A percentile compares a stretch with the other conserved stretches of the same genome.
Conservation (phyloP, 2,113 vertebrate species). For the Xiphophorus hellerii region DNA sequence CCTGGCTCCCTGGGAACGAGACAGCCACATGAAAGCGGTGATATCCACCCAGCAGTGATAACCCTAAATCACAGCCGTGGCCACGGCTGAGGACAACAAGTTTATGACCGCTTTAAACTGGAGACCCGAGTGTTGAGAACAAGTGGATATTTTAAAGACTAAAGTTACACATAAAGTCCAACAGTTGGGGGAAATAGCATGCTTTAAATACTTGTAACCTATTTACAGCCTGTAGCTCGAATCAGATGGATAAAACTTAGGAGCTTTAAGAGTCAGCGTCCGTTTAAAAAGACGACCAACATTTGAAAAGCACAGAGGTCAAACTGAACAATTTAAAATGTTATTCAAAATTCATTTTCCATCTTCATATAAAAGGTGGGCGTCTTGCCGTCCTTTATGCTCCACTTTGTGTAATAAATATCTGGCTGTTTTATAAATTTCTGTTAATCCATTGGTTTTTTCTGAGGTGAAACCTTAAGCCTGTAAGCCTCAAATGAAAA, state of each 20-base stretch:
- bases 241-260: neutral
- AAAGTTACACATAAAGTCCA: slow-evolving; percentile 20
- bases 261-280: no score
- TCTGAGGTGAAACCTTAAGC: no score
- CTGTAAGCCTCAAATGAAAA: no score
- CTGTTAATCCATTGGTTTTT: no score
- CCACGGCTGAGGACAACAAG: slow-evolving; percentile 9
- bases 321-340: no score
- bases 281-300: no score
- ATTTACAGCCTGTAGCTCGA: neutral
- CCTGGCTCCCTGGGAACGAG: slow-evolving; percentile 23
- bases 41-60: slow-evolving; percentile 28
- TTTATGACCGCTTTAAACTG: slow-evolving; percentile 20
- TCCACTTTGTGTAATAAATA: no score
- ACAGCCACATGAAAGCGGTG: slow-evolving; percentile 63
- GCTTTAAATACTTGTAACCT: neutral
- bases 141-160: slow-evolving; percentile 9
- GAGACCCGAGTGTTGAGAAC: neutral
- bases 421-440: no score
- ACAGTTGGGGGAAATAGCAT: neutral
- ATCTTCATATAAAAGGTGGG: no score
- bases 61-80: slow-evolving; percentile 30
- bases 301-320: no score
- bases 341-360: no score
- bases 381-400: no score